Base-by-base conservation (phyloP, 2,113 vertebrate genomes). In the Pollachius pollachius region DNA sequence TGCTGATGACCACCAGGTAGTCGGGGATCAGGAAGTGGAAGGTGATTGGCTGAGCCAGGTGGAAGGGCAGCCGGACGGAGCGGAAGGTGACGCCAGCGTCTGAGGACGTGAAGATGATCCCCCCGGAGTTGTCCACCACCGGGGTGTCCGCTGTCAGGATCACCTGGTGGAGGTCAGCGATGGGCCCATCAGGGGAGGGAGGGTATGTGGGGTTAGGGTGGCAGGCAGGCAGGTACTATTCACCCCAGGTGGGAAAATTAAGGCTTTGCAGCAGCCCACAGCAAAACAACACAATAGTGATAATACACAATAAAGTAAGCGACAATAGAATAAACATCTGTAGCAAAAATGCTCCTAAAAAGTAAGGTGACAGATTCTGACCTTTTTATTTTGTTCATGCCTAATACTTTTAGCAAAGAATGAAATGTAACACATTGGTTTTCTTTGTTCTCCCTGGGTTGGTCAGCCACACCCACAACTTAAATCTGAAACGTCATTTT, bases 21-120 rank as follows among this genome's bases (percentile, higher is more conserved):
- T 89, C 82, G 0, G 86, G 87, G 74, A 91, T 90, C 23, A 83
- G 78, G 82, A 89, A 89, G 78, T 93, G 90, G 80, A 92, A 93
- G 3, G 77, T 82, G 73, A 94, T 91, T n/a, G 90, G 85, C 81
- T 91, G 76, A 5, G 64, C 85, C 60, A 91, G 78, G 81, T 93
- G 92, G 78, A 94, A 94, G 59, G 91, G 89, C 56, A 94, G 83
- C 41, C 86, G 84, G 64, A 89, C 81, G 65, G 83, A 81, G 63
- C 72, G 84, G 73, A 94, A 94, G 19, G 87, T 89, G 1, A 88
- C 83, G 0, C 89, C 92, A 0, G 92, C 92, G 7, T 94, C 91
- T 0, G 67, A 81, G 7, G 93, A 94, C 34, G 89, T 92, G 69
- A 93, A 92, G 74, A 93, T 89, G 62, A 90, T 64, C 57, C 92